phyloP scores from a whole-genome alignment of 2,888 invertebrate species.

The Silvanus unidentatus region DNA sequence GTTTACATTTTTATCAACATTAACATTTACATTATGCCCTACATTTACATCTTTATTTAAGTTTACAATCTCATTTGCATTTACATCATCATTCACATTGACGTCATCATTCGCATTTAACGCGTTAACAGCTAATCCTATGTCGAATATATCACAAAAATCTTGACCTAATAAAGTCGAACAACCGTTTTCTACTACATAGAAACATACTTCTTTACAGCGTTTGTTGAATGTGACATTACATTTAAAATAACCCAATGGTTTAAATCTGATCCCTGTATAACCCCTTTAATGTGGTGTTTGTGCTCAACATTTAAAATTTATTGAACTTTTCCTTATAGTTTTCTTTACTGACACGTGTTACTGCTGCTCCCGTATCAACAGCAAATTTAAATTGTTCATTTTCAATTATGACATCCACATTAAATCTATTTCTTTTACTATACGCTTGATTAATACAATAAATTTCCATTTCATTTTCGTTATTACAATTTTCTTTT shows the following conservation, averaged over 20 bases:
- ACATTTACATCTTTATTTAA: no score
- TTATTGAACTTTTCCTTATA: background rate
- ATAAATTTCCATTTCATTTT: background rate
- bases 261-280: conserved; percentile 1
- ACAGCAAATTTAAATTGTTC: background rate
- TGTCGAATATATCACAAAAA: conserved; percentile 2
- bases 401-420: background rate
- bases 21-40: no score
- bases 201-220: background rate
- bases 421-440: background rate
- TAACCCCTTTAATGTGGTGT: conserved; percentile 3
- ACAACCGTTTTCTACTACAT: conserved; percentile 3
- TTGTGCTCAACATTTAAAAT: background rate
- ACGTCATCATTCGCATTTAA: background rate
- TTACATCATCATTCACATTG: no score
- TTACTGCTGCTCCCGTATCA: background rate
- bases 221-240: conserved; percentile 2
- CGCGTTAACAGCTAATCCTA: background rate
- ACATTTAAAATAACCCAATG: conserved; percentile 3
- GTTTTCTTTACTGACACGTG: background rate
- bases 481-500: background rate
- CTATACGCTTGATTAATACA: background rate
- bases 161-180: conserved; percentile 4
- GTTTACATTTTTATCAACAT: background rate
- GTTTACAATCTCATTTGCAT: no score